A percentile compares a stretch with the other conserved stretches of the same genome.
phyloP scores from a whole-genome alignment of 2,888 invertebrate species.

The Hyppa rectilinea region DNA sequence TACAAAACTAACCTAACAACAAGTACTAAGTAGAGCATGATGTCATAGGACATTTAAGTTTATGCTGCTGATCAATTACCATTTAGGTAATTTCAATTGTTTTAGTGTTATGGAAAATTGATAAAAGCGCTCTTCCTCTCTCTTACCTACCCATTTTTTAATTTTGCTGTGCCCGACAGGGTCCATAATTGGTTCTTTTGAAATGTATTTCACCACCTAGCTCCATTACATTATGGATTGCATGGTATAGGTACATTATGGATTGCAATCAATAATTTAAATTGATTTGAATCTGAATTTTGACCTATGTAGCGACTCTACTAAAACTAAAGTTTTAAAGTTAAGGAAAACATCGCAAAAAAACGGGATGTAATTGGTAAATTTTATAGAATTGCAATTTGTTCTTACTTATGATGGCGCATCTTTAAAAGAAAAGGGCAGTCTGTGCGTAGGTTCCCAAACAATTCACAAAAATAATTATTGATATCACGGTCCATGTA shows the following conservation, averaged over 20 bases:
- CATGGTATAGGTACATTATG: too few relatives aligned
- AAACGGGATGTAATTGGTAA: neutral
- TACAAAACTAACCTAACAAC: too few relatives aligned
- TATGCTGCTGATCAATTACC: neutral
- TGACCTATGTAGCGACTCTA: neutral
- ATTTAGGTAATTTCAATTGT: neutral
- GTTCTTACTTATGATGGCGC: neutral
- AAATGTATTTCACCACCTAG: too few relatives aligned
- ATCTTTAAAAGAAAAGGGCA: neutral
- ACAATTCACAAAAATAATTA: neutral
- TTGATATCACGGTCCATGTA: neutral
- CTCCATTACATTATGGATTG: too few relatives aligned
- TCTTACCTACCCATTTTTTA: too few relatives aligned
- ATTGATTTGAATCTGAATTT: too few relatives aligned
- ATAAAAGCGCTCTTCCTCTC: too few relatives aligned
- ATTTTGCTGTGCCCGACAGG: too few relatives aligned
- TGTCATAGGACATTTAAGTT: slow-evolving; percentile 2
- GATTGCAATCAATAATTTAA: too few relatives aligned
- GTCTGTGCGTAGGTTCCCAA: neutral
- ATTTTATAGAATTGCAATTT: neutral
- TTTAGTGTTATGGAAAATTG: too few relatives aligned
- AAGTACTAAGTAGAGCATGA: too few relatives aligned
- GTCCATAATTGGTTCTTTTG: too few relatives aligned
- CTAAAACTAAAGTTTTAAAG: neutral
- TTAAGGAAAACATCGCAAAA: neutral